phyloP scores from a whole-genome alignment of 2,888 invertebrate species.

The Alsophila aescularia region DNA sequence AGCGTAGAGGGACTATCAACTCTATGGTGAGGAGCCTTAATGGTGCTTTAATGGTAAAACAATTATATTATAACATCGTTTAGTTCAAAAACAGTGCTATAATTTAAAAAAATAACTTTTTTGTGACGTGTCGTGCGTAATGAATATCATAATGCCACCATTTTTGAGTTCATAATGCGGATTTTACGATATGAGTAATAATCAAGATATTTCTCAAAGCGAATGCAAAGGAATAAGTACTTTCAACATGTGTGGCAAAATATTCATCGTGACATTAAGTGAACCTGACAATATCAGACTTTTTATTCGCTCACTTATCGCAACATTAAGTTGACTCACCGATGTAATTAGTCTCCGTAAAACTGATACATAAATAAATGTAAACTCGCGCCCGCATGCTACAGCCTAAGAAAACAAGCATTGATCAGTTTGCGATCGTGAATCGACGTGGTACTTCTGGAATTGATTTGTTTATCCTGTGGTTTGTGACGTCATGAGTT shows the following conservation, averaged over 20 bases:
- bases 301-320: slow-evolving; percentile 44
- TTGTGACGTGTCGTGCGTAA: no score
- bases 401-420: slow-evolving; percentile 38
- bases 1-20: no score
- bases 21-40: no score
- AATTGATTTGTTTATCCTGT: slow-evolving; percentile 36
- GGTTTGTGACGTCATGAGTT: slow-evolving; percentile 9
- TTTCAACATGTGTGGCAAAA: slow-evolving; percentile 21
- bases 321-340: slow-evolving; percentile 50
- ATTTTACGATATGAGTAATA: no score
- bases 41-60: no score
- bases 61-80: no score
- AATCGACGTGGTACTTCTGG: slow-evolving; percentile 20
- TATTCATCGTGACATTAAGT: slow-evolving; percentile 26
- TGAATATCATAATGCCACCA: no score
- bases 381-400: slow-evolving; percentile 37
- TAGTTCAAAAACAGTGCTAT: no score
- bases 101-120: no score
- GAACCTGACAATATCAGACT: slow-evolving; percentile 35
- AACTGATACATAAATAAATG: slow-evolving; percentile 67
- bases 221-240: neutral
- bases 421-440: slow-evolving; percentile 24
- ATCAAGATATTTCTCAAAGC: neutral
- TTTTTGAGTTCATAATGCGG: no score
- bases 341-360: slow-evolving; percentile 65